phyloP scores from a whole-genome alignment of 2,113 vertebrate genomes.

The Octodon degus region DNA sequence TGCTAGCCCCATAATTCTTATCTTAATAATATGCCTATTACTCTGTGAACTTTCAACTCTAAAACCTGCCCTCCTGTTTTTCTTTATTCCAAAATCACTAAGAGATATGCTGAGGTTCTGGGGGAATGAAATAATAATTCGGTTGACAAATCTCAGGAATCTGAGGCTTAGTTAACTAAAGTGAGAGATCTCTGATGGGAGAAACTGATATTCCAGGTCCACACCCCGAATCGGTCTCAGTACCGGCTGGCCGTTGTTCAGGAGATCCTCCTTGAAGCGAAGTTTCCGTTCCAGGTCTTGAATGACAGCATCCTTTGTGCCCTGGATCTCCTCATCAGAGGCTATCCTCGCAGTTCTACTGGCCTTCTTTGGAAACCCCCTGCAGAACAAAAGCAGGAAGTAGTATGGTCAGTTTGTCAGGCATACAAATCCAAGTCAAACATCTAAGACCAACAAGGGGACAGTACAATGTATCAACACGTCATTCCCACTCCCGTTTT shows the following conservation, averaged over 20 bases:
- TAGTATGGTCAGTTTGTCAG: background rate
- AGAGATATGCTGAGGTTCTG: background rate
- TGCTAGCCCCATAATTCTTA: background rate
- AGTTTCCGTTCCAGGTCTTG: slow-evolving; percentile 98
- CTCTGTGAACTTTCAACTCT: background rate
- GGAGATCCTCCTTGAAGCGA: slow-evolving; percentile 97
- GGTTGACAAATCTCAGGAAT: background rate
- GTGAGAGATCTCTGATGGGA: background rate
- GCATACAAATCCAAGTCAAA: background rate
- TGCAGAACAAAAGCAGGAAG: slow-evolving; percentile 80
- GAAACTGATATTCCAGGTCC: fast-evolving
- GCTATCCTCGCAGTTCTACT: slow-evolving; percentile 90
- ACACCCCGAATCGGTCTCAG: background rate
- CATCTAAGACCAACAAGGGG: background rate
- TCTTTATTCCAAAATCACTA: background rate
- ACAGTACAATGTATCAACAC: background rate
- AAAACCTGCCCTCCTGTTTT: background rate
- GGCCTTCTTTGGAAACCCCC: slow-evolving; percentile 93
- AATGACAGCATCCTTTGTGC: slow-evolving; percentile 97
- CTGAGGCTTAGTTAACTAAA: background rate
- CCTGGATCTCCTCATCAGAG: slow-evolving; percentile 98
- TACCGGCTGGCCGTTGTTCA: slow-evolving; percentile 96
- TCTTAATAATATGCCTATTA: background rate
- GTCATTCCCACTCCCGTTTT: background rate
- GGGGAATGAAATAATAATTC: background rate